Percentiles rank a stretch among this genome's conserved stretches.
These are phyloP conservation scores for Amphiprion percula DNA, from an alignment of 2,113 vertebrate genomes.

Conservation along the genomic window DNA sequence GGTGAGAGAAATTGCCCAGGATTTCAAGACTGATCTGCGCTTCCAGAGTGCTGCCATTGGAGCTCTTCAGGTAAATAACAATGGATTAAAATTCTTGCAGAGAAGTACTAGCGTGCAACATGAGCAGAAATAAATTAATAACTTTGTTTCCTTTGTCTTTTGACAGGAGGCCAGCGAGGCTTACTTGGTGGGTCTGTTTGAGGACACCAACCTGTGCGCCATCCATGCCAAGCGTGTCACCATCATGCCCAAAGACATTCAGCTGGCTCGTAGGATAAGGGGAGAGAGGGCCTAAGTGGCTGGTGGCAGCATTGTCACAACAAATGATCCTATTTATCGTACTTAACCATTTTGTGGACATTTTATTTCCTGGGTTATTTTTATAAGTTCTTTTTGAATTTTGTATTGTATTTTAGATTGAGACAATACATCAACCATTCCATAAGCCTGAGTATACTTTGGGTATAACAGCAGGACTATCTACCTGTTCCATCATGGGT, in stretches of 20 bases:
- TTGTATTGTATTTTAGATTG: constrained; percentile 76
- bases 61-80: constrained; percentile 78
- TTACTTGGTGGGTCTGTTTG: constrained; percentile 86
- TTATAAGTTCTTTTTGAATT: constrained; percentile 49
- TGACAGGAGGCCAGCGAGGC: constrained; percentile 85
- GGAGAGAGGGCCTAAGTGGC: constrained; percentile 83
- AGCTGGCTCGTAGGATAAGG: constrained; percentile 88
- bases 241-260: constrained; percentile 89
- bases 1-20: constrained; percentile 85
- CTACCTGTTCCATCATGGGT: constrained; percentile 38
- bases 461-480: constrained; percentile 46
- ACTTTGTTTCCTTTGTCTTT: fast-evolving
- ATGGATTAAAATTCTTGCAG: no score
- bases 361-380: constrained; percentile 70
- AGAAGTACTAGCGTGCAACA: fast-evolving
- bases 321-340: constrained; percentile 77
- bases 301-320: not conserved
- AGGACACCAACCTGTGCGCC: constrained; percentile 86
- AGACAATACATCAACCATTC: constrained; percentile 76
- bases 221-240: constrained; percentile 87
- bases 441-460: constrained; percentile 56
- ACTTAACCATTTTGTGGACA: constrained; percentile 81
- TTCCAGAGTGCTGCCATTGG: constrained; percentile 88
- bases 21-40: constrained; percentile 87
- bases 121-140: fast-evolving